A percentile compares a stretch with the other conserved stretches of the same genome.
These are phyloP conservation scores for Laticauda laticaudata DNA, from an alignment of 2,113 vertebrate species.

Conservation along the genomic window DNA sequence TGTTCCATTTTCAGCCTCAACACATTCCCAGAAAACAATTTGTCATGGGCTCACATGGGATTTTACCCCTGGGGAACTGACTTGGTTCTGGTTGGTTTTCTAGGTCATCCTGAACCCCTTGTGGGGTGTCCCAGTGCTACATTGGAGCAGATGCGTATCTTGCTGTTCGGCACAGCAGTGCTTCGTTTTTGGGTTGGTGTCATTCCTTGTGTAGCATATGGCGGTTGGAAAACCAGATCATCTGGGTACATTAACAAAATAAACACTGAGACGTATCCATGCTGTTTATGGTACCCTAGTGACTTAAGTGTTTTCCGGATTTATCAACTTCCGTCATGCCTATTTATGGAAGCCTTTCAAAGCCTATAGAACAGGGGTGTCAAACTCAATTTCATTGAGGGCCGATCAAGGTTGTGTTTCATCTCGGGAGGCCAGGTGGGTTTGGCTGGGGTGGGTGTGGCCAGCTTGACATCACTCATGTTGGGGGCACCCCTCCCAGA, in stretches of 20 bases:
- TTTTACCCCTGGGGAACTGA: background rate
- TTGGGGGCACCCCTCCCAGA: too few species aligned
- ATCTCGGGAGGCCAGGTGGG: too few species aligned
- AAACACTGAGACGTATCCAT: constrained; percentile 28
- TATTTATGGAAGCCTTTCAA: background rate
- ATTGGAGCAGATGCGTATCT: constrained; percentile 35
- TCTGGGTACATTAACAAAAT: constrained; percentile 35
- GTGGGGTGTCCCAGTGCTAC: background rate
- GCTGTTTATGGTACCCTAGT: constrained; percentile 29
- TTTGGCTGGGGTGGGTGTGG: too few species aligned
- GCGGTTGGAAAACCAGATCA: constrained; percentile 51
- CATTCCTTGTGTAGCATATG: background rate
- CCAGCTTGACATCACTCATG: too few species aligned
- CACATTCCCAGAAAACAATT: background rate
- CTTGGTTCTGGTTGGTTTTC: constrained; percentile 24
- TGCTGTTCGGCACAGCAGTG: background rate
- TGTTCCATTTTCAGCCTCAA: background rate
- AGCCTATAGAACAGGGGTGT: background rate
- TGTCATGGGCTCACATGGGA: background rate
- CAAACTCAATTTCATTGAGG: too few species aligned
- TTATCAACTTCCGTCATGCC: background rate
- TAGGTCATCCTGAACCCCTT: constrained; percentile 8
- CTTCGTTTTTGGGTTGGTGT: background rate
- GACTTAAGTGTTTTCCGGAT: background rate
- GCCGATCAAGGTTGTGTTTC: too few species aligned